These are phyloP conservation scores for Mizuhopecten yessoensis DNA, from an alignment of 1,140 invertebrate species.

Conservation along the genomic window DNA sequence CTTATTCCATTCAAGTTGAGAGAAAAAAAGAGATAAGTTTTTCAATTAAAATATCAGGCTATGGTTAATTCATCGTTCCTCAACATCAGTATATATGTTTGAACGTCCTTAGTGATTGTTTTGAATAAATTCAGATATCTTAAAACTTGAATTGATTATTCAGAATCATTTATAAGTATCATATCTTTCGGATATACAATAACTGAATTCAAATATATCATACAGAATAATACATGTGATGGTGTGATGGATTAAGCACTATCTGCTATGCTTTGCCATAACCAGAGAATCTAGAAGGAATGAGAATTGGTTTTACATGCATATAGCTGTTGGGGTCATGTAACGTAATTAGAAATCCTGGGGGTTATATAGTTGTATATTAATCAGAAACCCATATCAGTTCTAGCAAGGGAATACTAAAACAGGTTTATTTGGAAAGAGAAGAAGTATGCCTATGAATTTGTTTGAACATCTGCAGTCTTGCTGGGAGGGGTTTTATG, in stretches of 20 bases:
- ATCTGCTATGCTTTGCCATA: background rate
- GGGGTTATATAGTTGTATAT: background rate
- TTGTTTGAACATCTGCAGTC: conserved; percentile 26
- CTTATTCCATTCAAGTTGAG: background rate
- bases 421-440: conserved; percentile 11
- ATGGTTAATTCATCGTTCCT: background rate
- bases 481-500: conserved; percentile 19
- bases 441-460: background rate
- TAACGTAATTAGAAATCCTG: background rate
- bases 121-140: background rate
- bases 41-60: background rate
- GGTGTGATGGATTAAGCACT: background rate
- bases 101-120: too few relatives aligned
- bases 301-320: background rate
- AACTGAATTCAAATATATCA: too few relatives aligned
- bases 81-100: too few relatives aligned
- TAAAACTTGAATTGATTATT: background rate
- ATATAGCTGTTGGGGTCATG: conserved; percentile 3
- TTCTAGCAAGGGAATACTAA: background rate
- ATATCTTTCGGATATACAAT: background rate
- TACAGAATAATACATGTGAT: background rate
- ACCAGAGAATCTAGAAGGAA: background rate
- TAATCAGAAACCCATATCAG: conserved; percentile 18
- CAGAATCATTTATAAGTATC: too few relatives aligned
- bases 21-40: background rate